Percentiles rank a stretch among this genome's conserved stretches.
Evolutionary conservation across 2,888 invertebrate genomes (phyloP).

Genomic region (Drosophila nigritarsus): DNA sequence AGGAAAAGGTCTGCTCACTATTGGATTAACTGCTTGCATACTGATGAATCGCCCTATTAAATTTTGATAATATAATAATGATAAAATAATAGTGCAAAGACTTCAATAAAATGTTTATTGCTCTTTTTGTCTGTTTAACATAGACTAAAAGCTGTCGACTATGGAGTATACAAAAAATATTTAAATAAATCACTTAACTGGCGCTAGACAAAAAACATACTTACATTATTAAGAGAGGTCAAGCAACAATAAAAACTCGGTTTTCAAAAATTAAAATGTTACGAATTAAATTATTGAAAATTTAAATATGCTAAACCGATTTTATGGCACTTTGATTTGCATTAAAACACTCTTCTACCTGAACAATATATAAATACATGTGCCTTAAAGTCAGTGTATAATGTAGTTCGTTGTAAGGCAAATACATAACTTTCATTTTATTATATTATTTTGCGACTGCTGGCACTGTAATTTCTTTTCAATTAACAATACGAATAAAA

Average conservation of each 20-base stretch:
- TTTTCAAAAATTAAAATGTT: background rate
- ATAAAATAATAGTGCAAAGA: background rate
- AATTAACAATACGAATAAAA: constrained; percentile 67
- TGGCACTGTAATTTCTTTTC: constrained; percentile 71
- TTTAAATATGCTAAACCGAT: background rate
- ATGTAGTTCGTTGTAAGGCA: background rate
- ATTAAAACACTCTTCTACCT: background rate
- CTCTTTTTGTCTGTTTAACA: background rate
- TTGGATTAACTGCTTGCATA: background rate
- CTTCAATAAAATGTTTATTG: background rate
- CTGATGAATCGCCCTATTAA: background rate
- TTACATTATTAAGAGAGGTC: background rate
- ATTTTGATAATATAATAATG: background rate
- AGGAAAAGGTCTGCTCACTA: constrained; percentile 2
- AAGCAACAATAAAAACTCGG: background rate
- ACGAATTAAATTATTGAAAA: background rate
- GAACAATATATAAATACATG: background rate
- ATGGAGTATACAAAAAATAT: background rate
- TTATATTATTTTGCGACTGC: constrained; percentile 44
- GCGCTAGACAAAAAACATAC: background rate
- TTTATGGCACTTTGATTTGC: background rate
- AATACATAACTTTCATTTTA: constrained; percentile 47
- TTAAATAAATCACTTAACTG: background rate
- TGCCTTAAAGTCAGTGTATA: constrained; percentile 3
- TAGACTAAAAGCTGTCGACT: background rate